Conservation (phyloP, 1,140 invertebrate species). For the Lithobius niger region DNA sequence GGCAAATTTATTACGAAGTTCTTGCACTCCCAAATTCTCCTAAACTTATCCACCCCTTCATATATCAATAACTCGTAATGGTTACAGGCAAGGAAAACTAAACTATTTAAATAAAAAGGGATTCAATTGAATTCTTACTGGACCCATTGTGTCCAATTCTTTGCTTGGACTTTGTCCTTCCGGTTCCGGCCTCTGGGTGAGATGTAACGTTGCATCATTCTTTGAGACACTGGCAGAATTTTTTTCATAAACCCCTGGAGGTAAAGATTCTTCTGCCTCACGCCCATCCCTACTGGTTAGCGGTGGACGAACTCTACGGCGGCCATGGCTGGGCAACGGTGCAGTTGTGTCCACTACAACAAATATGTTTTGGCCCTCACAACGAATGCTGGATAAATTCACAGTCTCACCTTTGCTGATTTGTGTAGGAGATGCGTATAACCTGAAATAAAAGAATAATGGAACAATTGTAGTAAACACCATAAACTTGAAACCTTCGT, state of each 20-base stretch:
- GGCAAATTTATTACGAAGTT: too few relatives aligned
- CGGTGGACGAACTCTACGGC: constrained; percentile 5
- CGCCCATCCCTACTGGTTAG: constrained; percentile 21
- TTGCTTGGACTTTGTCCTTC: neutral
- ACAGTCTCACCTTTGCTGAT: constrained; percentile 41
- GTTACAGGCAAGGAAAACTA: neutral
- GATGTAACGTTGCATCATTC: neutral
- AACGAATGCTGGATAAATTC: constrained; percentile 39
- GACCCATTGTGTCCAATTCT: constrained; percentile 22
- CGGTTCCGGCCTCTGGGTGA: neutral
- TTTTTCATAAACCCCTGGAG: too few relatives aligned
- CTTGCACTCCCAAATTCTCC: too few relatives aligned
- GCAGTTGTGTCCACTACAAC: constrained; percentile 48
- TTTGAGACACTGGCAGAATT: neutral
- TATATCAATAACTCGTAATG: too few relatives aligned
- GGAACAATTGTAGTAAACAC: too few relatives aligned
- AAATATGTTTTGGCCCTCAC: constrained; percentile 43
- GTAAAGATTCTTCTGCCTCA: constrained; percentile 24
- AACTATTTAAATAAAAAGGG: neutral
- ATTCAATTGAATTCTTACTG: constrained; percentile 20
- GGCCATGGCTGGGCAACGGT: constrained; percentile 33
- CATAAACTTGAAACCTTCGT: too few relatives aligned
- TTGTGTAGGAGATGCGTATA: constrained; percentile 43
- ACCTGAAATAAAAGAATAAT: constrained; percentile 29
- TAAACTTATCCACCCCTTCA: too few relatives aligned